Evolutionary conservation across 1,140 invertebrate species (phyloP), one percentile per base, ranked within the genome.

Genomic region (Bicyclus anynana): DNA sequence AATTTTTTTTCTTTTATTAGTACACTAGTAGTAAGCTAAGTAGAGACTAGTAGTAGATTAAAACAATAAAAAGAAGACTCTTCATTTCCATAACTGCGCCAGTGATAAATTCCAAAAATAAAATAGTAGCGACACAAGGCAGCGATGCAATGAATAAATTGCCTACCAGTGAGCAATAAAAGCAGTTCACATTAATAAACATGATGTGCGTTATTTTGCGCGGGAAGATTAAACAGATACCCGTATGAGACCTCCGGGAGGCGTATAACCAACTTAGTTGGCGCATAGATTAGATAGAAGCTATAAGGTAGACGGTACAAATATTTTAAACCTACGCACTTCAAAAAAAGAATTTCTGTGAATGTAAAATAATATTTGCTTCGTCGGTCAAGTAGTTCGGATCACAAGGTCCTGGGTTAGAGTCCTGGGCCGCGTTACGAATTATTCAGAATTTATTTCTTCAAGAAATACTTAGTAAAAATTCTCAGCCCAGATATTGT

Each of bases 161-260:
- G 65, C 58, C 53, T 56, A 78, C 62, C 59, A n/a, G 40, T 51
- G 55, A 67, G 69, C 68, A 77, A 72, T 77, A 84, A 82, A 79
- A 72, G 67, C 62, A 62, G 59, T 64, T 60, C 63, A 67, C 75
- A 80, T 83, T 77, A 85, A 82, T 79, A 80, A 66, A 82, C 77
- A 85, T 80, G 75, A 72, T 78, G 62, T 65, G 76, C 70, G 67
- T 77, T 82, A 82, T 86, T 84, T 84, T 76, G 72, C 73, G 64
- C 67, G 67, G 59, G 67, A 51, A 75, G 74, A 86, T 84, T 81
- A 84, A 79, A 80, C 70, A 77, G 69, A 69, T 72, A 70, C 60
- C 63, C 70, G 64, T 76, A 81, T 74, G 80, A 77, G 75, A 69
- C 82, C 80, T 73, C 66, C 49, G 82, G 80, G 80, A 80, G 72